Base-by-base conservation (phyloP, 2,113 vertebrate genomes). In the Bos javanicus region DNA sequence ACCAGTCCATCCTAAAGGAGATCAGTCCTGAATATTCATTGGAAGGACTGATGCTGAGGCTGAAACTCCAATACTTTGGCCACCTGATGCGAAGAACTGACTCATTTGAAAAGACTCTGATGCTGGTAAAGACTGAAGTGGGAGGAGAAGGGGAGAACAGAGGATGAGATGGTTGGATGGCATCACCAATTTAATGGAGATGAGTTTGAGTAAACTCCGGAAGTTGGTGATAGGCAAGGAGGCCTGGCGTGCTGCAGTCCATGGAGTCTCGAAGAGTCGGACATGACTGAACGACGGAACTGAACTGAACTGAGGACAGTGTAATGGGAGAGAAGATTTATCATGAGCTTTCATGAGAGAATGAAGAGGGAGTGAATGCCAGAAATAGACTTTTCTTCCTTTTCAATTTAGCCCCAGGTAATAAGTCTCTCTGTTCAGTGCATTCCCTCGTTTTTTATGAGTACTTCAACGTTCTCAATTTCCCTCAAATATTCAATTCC, bases 221-320 rank as follows among this genome's bases (percentile, higher is more conserved):
- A 21, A 74, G 67, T 3, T 39, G 67, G 5, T 74, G 67, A 74
- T 74, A 19, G 67, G 39, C 19, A 74, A 6, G n/a, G 10, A 74
- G 19, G 67, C n/a, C 19, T 74, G n/a, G n/a, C 2, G 5, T 36
- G 67, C 64, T 71, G 17, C 64, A 17, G 30, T 33, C 15, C 62
- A 17, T 67, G 33, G 62, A 30, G 4, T n/a, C 7, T 19, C 17
- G 0, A 67, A 67, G 64, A n/a, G 16, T n/a, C 0, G 0, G 33
- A 67, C 64, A 67, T 19, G 16, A 67, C 8, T 67, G 64, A 36
- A 33, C 0, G 1, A 19, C 8, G 19, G 64, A 67, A 67, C 4
- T 67, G 33, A n/a, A 67, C 64, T 67, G 64, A 67, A 36, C 64
- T 19, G 6, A 67, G 16, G 62, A 67, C 62, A 67, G 7, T 67